Base-by-base conservation (phyloP, 2,113 vertebrate genomes). In the Ageneiosus marmoratus region DNA sequence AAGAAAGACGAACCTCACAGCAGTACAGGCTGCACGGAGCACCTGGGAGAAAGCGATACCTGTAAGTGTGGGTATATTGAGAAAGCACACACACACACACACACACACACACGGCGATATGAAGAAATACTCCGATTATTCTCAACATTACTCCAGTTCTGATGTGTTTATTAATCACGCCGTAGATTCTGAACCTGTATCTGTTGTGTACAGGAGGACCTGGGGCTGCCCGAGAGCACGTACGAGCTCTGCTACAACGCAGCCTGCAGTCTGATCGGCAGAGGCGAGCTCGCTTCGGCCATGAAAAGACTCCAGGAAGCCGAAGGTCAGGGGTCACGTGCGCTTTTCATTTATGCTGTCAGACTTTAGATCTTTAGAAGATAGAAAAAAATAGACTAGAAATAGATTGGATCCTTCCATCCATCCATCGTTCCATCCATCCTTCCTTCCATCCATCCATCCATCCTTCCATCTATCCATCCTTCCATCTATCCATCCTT, bases 201-300 rank as follows among this genome's bases (percentile, higher is more conserved):
- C 20, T 53, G 22, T 2, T 55, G 44, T 86, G 16, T 83, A 60
- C 48, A 99, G 98, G 97, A 98, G 77, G 95, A 99, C 88, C 90
- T 98, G 77, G 97, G 96, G 65, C 93, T 99, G 60, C 95, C 96
- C 0, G 97, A 98, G 91, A 94, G 94, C 4, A 97, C 96, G 0
- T 99, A 99, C 0, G 98, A 99, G 89, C 93, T 98, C 76, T 98
- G 98, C 91, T 99, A 99, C 91, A 99, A 99, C 58, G 87, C 94
- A 85, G 95, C 97, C 0, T 99, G 98, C 88, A 90, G 95, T 12
- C 93, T 98, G 78, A 97, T 98, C 91, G 98, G 98, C 62, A 96
- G 97, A 90, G 97, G 95, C 79, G 94, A 94, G 70, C 88, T 99
- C 48, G 93, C 88, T 1, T 95, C 97, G 85, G 97, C 97, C 62